A percentile compares a stretch with the other conserved stretches of the same genome.
phyloP scores from a whole-genome alignment of 2,888 invertebrate genomes.

The Hanleya hanleyi region DNA sequence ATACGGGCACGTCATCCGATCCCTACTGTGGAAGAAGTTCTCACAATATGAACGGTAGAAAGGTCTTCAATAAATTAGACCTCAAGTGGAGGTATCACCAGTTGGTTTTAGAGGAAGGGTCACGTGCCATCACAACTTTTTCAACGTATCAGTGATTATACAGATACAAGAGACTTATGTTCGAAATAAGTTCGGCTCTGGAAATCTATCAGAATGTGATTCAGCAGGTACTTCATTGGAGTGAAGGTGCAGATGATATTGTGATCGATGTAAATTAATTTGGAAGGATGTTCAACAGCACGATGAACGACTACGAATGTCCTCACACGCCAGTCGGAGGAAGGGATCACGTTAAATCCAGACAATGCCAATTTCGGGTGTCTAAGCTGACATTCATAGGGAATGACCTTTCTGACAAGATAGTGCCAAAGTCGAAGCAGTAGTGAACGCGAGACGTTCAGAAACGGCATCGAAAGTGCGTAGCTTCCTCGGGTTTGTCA shows the following conservation, averaged over 20 bases:
- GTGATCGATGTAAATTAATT: constrained; percentile 39
- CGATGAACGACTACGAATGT: constrained; percentile 26
- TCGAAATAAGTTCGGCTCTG: constrained; percentile 30
- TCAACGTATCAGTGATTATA: constrained; percentile 19
- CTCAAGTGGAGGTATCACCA: constrained; percentile 12
- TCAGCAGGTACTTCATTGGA: constrained; percentile 1
- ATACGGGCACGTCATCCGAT: background rate
- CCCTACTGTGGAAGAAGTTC: background rate
- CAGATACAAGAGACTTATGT: constrained; percentile 19
- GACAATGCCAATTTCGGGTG: constrained; percentile 40
- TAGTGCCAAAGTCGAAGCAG: background rate
- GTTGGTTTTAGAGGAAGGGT: constrained; percentile 9
- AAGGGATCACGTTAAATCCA: constrained; percentile 38
- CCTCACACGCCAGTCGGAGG: constrained; percentile 28
- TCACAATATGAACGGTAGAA: background rate
- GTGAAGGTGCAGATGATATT: constrained; percentile 21
- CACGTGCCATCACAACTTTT: constrained; percentile 20
- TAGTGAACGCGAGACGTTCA: background rate
- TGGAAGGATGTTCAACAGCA: constrained; percentile 33
- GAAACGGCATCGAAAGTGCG: background rate
- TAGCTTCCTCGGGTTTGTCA: background rate
- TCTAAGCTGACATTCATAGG: constrained; percentile 21
- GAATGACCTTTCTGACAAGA: constrained; percentile 20
- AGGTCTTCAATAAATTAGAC: constrained; percentile 5
- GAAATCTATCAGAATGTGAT: constrained; percentile 20